Evolutionary conservation across 2,113 vertebrate genomes (phyloP), one percentile per base, ranked within the genome.

Genomic region (Probosciger aterrimus): DNA sequence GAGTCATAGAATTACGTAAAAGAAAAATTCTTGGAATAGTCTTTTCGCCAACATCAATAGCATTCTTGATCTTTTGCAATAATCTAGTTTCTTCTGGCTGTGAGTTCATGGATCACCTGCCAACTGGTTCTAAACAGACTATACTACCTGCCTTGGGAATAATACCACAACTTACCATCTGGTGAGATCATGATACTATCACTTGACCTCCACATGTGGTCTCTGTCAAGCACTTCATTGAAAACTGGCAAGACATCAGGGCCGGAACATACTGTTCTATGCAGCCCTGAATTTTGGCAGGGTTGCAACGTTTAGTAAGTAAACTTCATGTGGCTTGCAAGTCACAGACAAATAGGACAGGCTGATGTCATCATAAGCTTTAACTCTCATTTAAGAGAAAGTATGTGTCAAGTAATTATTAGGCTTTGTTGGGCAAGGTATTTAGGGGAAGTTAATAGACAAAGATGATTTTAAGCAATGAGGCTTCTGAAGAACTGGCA

Each of bases 81-180:
- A 82, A 67, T 88, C 46, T 60, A 57, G 57, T 90, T 96, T 71
- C 90, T 96, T 84, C 67, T 91, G 80, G 82, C 83, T 93, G 43
- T 67, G 37, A 83, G 71, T 86, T 82, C 59, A 5, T 64, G 65
- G 80, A 84, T 65, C 77, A 90, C 77, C 77, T 97, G 95, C 96
- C 92, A 96, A 13, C 83, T 88, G 35, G 92, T 93, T 95, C 94
- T 92, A 57, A 82, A 30, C 44, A 71, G 57, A 62, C 89, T 76
- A 27, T 81, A 53, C 83, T 91, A 80, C 92, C 95, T 92, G 83
- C 87, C 88, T 67, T 87, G 91, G 95, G 96, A 96, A 91, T 79
- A 91, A 80, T 69, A 90, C 91, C 82, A 52, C 64, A 86, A 23
- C 7, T 70, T 71, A 71, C 83, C 88, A 92, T 95, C 95, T 93